phyloP scores from a whole-genome alignment of 2,797 vertebrate genomes.

The Notamacropus eugenii region DNA sequence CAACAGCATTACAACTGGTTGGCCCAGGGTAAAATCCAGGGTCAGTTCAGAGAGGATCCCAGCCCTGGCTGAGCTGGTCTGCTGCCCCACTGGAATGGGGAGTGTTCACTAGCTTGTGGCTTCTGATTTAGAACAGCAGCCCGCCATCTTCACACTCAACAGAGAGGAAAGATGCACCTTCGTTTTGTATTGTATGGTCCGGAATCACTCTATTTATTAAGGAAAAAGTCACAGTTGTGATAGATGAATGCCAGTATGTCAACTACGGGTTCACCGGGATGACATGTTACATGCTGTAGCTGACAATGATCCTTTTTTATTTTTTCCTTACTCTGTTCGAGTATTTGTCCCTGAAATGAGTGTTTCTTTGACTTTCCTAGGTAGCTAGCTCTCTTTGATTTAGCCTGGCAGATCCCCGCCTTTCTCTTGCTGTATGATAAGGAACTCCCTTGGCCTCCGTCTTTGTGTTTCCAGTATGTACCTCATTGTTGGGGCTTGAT shows the following conservation, averaged over 20 bases:
- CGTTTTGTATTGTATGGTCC: constrained; percentile 82
- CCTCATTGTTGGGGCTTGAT: constrained; percentile 93
- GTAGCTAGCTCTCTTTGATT: constrained; percentile 87
- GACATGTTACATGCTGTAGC: constrained; percentile 91
- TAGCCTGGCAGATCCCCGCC: constrained; percentile 88
- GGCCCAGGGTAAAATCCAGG: constrained; percentile 81
- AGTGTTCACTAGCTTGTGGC: constrained; percentile 86
- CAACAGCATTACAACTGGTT: constrained; percentile 61
- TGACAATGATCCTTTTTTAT: constrained; percentile 83
- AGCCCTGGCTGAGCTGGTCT: constrained; percentile 64
- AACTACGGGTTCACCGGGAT: constrained; percentile 91
- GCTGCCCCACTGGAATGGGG: constrained; percentile 57
- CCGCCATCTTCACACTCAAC: constrained; percentile 84
- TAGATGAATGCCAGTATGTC: constrained; percentile 95
- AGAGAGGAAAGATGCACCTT: constrained; percentile 88
- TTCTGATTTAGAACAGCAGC: constrained; percentile 81
- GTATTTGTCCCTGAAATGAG: constrained; percentile 87
- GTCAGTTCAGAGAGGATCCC: constrained; percentile 76
- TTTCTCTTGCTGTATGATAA: constrained; percentile 90
- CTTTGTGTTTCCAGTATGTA: constrained; percentile 92
- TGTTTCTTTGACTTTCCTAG: constrained; percentile 85
- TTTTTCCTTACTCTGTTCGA: constrained; percentile 83
- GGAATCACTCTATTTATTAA: constrained; percentile 91
- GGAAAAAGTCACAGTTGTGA: constrained; percentile 91
- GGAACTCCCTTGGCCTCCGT: constrained; percentile 91